phyloP scores from a whole-genome alignment of 2,113 vertebrate species.

The Sapayoa aenigma region DNA sequence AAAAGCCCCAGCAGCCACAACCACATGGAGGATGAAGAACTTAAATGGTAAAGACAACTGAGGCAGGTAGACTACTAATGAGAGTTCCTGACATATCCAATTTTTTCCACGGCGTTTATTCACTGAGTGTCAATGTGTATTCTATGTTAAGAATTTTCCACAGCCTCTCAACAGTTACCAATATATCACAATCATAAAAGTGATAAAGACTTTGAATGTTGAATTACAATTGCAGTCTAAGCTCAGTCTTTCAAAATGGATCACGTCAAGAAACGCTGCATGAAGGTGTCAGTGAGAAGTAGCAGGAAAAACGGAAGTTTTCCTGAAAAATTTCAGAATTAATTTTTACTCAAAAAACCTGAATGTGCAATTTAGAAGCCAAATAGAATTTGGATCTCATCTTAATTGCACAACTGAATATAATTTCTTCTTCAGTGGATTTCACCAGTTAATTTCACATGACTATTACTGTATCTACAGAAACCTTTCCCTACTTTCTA shows the following conservation, averaged over 20 bases:
- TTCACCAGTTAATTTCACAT: not conserved
- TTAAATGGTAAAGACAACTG: not conserved
- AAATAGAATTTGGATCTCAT: not conserved
- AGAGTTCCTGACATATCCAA: not conserved
- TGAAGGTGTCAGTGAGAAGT: not conserved
- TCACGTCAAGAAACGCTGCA: not conserved
- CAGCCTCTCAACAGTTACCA: not conserved
- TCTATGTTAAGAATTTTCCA: not conserved
- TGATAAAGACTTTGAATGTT: not conserved
- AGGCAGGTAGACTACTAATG: not conserved
- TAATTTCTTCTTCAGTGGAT: not conserved
- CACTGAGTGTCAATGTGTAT: not conserved
- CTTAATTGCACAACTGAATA: not conserved
- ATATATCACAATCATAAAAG: not conserved
- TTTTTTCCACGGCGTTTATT: not conserved
- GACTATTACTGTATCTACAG: not conserved
- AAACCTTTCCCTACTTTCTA: accelerated
- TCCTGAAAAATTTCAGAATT: not conserved
- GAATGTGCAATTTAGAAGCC: not conserved
- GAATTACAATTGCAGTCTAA: not conserved
- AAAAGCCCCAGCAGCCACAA: not conserved
- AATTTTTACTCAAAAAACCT: not conserved
- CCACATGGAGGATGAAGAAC: not conserved
- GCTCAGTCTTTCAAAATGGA: not conserved
- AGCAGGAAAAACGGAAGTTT: not conserved